Conservation (phyloP, 1,140 invertebrate species). For the Drosophila hydei region DNA sequence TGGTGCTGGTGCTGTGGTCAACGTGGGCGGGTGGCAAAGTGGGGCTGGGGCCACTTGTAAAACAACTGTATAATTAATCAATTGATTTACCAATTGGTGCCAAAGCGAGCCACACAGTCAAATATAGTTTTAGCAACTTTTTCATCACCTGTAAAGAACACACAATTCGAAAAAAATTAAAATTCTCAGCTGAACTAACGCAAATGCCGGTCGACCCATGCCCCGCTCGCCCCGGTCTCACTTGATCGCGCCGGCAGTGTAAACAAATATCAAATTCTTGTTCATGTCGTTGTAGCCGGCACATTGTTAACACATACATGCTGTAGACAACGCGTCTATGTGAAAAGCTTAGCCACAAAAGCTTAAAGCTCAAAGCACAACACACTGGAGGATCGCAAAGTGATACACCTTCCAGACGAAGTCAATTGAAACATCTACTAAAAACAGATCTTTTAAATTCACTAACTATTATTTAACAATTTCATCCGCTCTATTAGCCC, state of each 20-base stretch:
- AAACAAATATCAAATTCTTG: conserved; percentile 49
- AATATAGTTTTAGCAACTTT: conserved; percentile 18
- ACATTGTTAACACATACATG: conserved; percentile 25
- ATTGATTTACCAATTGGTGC: conserved; percentile 22
- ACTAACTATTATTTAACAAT: no score
- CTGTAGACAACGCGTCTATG: conserved; percentile 38
- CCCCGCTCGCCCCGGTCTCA: neutral
- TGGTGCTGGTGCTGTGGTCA: no score
- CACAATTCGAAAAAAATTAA: conserved; percentile 1
- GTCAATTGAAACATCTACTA: no score
- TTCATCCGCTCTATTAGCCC: no score
- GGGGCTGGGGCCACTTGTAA: conserved; percentile 22
- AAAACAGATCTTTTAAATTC: no score
- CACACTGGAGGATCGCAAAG: conserved; percentile 30
- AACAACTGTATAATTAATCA: conserved; percentile 62
- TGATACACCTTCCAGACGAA: neutral
- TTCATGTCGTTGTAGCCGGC: conserved; percentile 17
- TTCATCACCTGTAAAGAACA: conserved; percentile 22
- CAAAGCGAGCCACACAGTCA: conserved; percentile 2
- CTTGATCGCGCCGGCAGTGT: conserved; percentile 58
- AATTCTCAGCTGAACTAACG: neutral
- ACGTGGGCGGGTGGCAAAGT: conserved; percentile 12
- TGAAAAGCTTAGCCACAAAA: conserved; percentile 19
- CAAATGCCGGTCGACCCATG: neutral
- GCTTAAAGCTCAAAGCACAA: conserved; percentile 30